These are phyloP conservation scores for Anabacerthia variegaticeps DNA, from an alignment of 2,797 vertebrate species.

Conservation along the genomic window DNA sequence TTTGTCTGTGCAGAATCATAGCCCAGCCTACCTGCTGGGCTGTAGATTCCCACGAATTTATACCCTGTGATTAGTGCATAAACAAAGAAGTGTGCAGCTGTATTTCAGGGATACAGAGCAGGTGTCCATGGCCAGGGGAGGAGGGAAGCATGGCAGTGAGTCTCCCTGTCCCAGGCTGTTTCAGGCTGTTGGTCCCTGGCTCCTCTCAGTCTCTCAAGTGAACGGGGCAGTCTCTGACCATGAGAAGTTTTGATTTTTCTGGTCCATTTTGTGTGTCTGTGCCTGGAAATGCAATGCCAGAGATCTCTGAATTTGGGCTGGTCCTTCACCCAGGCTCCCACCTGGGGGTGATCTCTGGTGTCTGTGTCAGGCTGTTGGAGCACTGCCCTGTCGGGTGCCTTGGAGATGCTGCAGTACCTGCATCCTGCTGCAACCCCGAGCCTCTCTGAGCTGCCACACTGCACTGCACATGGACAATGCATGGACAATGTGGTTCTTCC, in stretches of 20 bases:
- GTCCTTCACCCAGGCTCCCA: neutral
- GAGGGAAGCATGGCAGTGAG: neutral
- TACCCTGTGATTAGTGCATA: too few species aligned
- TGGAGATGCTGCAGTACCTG: rapidly evolving
- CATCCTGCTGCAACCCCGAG: neutral
- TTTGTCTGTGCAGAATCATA: neutral
- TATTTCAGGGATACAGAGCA: neutral
- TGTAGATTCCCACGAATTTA: neutral
- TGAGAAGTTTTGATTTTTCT: neutral
- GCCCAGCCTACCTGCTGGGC: neutral
- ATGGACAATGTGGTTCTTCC: neutral
- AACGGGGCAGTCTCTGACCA: neutral
- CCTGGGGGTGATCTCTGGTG: rapidly evolving
- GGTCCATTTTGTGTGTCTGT: neutral
- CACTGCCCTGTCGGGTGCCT: rapidly evolving
- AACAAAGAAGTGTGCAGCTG: neutral
- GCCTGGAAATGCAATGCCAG: neutral
- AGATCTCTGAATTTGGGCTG: neutral
- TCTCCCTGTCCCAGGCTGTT: neutral
- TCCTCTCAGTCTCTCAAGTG: neutral
- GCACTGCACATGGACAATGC: neutral
- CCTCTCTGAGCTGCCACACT: neutral
- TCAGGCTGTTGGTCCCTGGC: neutral
- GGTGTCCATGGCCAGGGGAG: neutral
- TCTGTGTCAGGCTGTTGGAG: neutral